These are phyloP conservation scores for Ibidorhyncha struthersii DNA, from an alignment of 2,113 vertebrate genomes.

Conservation along the genomic window DNA sequence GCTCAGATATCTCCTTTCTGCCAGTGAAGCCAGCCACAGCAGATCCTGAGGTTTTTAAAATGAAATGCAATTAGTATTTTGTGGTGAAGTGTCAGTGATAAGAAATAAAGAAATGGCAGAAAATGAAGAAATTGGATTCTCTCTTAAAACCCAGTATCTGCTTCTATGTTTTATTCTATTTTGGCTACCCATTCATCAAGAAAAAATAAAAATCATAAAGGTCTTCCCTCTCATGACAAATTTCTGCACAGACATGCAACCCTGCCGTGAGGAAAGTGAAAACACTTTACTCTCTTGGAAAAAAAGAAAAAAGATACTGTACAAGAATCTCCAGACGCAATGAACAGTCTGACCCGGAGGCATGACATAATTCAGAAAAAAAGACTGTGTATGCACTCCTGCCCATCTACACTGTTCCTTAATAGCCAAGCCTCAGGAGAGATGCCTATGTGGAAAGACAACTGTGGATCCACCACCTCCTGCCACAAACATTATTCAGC, in stretches of 20 bases:
- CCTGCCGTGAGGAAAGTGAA: background rate
- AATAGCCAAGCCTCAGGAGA: background rate
- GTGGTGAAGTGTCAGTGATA: constrained; percentile 23
- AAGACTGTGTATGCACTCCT: background rate
- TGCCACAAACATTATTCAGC: background rate
- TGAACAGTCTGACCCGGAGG: background rate
- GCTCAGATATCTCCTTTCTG: background rate
- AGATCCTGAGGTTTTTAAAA: constrained; percentile 37
- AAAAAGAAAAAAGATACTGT: background rate
- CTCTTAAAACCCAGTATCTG: background rate
- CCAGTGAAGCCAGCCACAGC: background rate
- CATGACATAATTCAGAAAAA: background rate
- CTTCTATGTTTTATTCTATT: background rate
- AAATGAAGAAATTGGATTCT: background rate
- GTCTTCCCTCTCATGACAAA: background rate
- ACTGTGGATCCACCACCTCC: background rate
- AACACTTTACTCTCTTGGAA: background rate
- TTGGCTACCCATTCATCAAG: background rate
- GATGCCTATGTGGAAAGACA: background rate
- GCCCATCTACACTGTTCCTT: background rate
- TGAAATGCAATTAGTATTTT: constrained; percentile 18
- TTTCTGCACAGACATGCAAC: background rate
- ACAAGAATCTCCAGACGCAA: background rate
- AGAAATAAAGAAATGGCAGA: constrained; percentile 33
- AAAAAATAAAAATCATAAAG: background rate